phyloP scores from a whole-genome alignment of 1,140 invertebrate genomes.

The Solenopsis fugax region DNA sequence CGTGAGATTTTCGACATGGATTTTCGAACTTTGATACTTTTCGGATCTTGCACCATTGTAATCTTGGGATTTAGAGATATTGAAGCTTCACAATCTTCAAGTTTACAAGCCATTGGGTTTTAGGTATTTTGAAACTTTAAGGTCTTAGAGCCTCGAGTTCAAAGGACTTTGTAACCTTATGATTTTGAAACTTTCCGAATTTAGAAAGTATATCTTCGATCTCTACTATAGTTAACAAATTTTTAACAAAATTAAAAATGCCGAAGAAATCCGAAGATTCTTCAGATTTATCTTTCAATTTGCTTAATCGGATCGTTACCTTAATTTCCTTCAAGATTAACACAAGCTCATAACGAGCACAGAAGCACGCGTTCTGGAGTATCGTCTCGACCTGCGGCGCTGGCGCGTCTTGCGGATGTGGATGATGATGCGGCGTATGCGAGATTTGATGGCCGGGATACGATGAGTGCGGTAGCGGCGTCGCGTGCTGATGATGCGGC shows the following conservation, averaged over 20 bases:
- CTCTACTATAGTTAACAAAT: neutral
- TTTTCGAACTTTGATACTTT: constrained; percentile 14
- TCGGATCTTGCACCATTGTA: neutral
- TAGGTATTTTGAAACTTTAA: constrained; percentile 9
- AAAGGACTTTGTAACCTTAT: neutral
- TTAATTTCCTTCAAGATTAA: constrained; percentile 98
- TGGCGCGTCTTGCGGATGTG: constrained; percentile 83
- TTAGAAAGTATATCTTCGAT: neutral
- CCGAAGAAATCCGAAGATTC: neutral
- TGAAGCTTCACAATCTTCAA: neutral
- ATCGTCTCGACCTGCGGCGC: constrained; percentile 87
- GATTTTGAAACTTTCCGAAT: neutral
- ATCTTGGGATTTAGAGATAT: neutral
- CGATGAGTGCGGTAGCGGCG: constrained; percentile 82
- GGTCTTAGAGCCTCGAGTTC: neutral
- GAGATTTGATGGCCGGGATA: constrained; percentile 83
- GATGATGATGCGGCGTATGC: constrained; percentile 86
- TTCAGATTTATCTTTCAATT: neutral
- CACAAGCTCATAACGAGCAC: constrained; percentile 95
- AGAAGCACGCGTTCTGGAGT: constrained; percentile 90
- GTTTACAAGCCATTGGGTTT: neutral
- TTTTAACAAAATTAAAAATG: neutral
- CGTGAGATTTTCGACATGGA: neutral
- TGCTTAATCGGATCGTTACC: constrained; percentile 81
- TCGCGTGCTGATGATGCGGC: constrained; percentile 84